Conservation (phyloP, 2,888 invertebrate species). For the Nephrotoma flavescens region DNA sequence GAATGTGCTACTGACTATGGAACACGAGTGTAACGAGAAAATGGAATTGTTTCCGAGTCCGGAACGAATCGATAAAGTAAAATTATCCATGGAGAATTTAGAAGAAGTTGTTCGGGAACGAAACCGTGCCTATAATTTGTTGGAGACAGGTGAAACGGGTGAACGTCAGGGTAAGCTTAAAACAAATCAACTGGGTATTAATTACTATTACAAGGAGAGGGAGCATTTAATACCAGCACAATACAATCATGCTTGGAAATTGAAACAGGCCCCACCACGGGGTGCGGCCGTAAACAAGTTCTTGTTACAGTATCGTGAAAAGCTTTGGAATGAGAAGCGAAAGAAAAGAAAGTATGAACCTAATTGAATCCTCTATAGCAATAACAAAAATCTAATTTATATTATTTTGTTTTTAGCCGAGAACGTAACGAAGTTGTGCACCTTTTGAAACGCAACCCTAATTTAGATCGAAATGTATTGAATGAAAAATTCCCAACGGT, state of each 20-base stretch:
- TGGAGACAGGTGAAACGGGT: slow-evolving; percentile 81
- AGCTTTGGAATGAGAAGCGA: slow-evolving; percentile 40
- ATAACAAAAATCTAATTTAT: background rate
- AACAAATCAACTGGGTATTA: slow-evolving; percentile 44
- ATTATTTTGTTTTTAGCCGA: slow-evolving; percentile 30
- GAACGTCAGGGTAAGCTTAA: slow-evolving; percentile 53
- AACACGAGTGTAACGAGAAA: slow-evolving; percentile 57
- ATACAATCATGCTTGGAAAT: slow-evolving; percentile 49
- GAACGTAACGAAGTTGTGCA: slow-evolving; percentile 52
- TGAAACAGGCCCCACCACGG: slow-evolving; percentile 37
- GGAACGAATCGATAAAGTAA: slow-evolving; percentile 81
- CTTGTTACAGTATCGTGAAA: slow-evolving; percentile 46
- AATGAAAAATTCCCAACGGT: slow-evolving; percentile 61
- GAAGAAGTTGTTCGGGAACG: slow-evolving; percentile 83
- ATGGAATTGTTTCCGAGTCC: slow-evolving; percentile 70
- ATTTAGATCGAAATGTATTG: slow-evolving; percentile 54
- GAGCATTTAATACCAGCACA: slow-evolving; percentile 53
- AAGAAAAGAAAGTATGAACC: slow-evolving; percentile 38
- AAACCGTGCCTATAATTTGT: slow-evolving; percentile 71
- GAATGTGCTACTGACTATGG: slow-evolving; percentile 96
- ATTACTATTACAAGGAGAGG: slow-evolving; percentile 37
- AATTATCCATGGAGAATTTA: slow-evolving; percentile 88
- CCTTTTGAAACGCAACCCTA: slow-evolving; percentile 58
- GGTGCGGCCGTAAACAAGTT: slow-evolving; percentile 49
- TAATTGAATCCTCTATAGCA: background rate